A percentile compares a stretch with the other conserved stretches of the same genome.
These are phyloP conservation scores for Capitulum mitella DNA, from an alignment of 2,888 invertebrate species.

Conservation along the genomic window DNA sequence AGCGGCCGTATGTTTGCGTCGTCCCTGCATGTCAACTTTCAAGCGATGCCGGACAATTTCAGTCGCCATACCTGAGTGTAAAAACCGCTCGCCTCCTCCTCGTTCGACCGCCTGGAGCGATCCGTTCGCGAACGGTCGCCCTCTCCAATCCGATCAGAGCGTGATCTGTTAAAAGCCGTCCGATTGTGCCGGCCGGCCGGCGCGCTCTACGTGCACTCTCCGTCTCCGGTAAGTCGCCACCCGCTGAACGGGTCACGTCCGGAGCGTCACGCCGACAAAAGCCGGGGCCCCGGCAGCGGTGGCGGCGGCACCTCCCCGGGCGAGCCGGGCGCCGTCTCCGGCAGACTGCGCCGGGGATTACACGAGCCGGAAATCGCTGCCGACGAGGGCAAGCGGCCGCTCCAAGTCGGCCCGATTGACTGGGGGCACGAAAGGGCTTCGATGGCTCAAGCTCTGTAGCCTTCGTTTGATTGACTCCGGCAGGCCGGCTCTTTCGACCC, in stretches of 20 bases:
- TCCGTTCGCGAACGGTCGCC: no score
- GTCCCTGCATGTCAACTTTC: no score
- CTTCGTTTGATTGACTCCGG: no score
- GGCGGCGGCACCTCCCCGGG: no score
- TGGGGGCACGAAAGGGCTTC: neutral
- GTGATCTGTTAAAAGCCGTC: neutral
- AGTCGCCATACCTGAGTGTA: no score
- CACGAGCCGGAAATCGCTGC: neutral
- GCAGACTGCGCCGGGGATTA: neutral
- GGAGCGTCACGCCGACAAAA: neutral
- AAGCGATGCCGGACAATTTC: no score
- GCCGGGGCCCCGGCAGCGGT: neutral
- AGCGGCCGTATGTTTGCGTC: no score
- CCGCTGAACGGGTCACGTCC: neutral
- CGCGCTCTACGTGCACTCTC: neutral
- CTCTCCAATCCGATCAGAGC: neutral
- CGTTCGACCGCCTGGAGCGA: no score
- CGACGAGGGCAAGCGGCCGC: neutral
- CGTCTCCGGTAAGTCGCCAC: neutral
- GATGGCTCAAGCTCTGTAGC: no score
- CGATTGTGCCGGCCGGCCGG: neutral
- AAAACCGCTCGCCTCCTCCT: no score
- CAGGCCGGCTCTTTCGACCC: no score
- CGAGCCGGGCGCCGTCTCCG: neutral
- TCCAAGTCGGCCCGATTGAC: neutral